Conservation (phyloP, 2,113 vertebrate genomes). For the Rhodinocichla rosea region DNA sequence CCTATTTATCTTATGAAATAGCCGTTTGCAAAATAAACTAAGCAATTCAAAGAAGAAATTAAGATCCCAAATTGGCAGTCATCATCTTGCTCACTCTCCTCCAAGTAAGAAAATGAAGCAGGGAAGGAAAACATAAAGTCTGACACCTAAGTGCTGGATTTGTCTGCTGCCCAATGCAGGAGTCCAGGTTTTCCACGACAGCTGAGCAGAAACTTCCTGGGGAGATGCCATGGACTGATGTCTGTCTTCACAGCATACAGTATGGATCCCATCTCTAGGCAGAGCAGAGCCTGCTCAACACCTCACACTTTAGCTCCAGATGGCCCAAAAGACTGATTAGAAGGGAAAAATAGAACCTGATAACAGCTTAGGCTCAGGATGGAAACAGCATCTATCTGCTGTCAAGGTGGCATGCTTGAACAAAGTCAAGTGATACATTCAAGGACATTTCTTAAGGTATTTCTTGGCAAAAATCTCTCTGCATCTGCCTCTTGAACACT, state of each 20-base stretch:
- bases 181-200: rapidly evolving
- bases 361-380: rapidly evolving
- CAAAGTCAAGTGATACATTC: not conserved
- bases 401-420: not conserved
- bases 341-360: not conserved
- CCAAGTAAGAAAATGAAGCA: not conserved
- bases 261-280: not conserved
- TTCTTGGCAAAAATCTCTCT: not conserved
- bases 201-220: not conserved
- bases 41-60: not conserved
- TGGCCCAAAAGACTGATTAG: not conserved
- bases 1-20: not conserved
- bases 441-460: not conserved
- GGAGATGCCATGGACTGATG: not conserved
- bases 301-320: not conserved
- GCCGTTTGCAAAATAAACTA: not conserved
- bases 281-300: not conserved
- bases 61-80: not conserved
- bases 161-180: not conserved
- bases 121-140: not conserved
- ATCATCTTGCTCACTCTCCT: not conserved
- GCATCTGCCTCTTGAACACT: not conserved
- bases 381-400: not conserved
- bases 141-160: not conserved
- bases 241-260: not conserved